phyloP scores from a whole-genome alignment of 2,888 invertebrate genomes.

The Sussaba pulchella region DNA sequence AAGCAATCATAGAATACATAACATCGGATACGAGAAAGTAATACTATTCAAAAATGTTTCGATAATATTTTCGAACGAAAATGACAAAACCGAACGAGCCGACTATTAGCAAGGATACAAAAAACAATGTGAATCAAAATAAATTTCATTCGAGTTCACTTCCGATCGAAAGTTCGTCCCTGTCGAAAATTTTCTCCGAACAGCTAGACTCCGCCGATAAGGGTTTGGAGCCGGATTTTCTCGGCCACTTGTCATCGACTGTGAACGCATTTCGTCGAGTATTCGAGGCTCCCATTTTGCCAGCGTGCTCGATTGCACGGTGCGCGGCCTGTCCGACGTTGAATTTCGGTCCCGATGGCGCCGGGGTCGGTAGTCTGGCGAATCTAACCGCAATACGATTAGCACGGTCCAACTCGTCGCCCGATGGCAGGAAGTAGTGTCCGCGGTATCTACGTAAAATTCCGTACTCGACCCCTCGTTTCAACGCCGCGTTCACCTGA shows the following conservation, averaged over 20 bases:
- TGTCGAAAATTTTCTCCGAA: slow-evolving; percentile 66
- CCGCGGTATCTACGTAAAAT: slow-evolving; percentile 76
- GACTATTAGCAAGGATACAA: neutral
- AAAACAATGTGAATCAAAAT: neutral
- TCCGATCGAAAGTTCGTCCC: slow-evolving; percentile 56
- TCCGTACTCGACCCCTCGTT: slow-evolving; percentile 77
- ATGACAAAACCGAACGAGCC: slow-evolving; percentile 22
- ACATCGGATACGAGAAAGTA: slow-evolving; percentile 18
- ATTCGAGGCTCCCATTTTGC: slow-evolving; percentile 29
- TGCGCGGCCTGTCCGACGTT: slow-evolving; percentile 55
- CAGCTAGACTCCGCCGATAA: slow-evolving; percentile 67
- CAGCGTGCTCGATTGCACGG: slow-evolving; percentile 54
- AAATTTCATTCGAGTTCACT: slow-evolving; percentile 67
- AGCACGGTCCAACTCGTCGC: slow-evolving; percentile 76
- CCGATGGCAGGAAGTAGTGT: slow-evolving; percentile 77
- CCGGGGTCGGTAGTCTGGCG: slow-evolving; percentile 74
- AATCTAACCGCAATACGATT: slow-evolving; percentile 78
- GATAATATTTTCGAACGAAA: neutral
- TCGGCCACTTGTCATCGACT: slow-evolving; percentile 55
- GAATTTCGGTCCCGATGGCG: slow-evolving; percentile 64
- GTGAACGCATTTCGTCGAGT: slow-evolving; percentile 43
- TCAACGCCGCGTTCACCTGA: slow-evolving; percentile 76
- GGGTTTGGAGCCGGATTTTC: slow-evolving; percentile 68
- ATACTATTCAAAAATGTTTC: neutral
- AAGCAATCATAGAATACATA: slow-evolving; percentile 6